A percentile compares a stretch with the other conserved stretches of the same genome.
These are phyloP conservation scores for Calidris pugnax DNA, from an alignment of 2,113 vertebrate species.

Conservation along the genomic window DNA sequence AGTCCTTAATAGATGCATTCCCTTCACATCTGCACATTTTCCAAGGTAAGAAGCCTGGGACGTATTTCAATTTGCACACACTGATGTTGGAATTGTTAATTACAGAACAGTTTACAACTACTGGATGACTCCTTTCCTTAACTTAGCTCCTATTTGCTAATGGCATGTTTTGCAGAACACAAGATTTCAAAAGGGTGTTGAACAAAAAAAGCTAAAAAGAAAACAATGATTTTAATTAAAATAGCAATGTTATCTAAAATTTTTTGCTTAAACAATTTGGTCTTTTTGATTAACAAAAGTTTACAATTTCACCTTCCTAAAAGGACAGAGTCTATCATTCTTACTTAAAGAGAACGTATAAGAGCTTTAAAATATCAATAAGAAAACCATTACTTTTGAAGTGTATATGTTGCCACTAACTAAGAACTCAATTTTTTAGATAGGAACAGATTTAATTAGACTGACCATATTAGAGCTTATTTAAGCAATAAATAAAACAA, in stretches of 20 bases:
- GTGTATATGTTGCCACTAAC: neutral
- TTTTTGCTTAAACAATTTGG: neutral
- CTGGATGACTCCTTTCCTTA: neutral
- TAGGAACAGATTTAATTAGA: neutral
- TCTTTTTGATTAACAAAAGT: neutral
- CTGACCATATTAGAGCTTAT: neutral
- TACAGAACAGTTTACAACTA: neutral
- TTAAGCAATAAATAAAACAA: neutral
- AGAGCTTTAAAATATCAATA: neutral
- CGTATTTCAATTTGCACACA: neutral
- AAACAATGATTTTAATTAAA: neutral
- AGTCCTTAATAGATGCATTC: neutral
- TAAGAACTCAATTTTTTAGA: neutral
- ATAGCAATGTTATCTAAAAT: neutral
- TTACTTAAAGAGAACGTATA: neutral
- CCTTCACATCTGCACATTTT: neutral
- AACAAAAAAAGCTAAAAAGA: neutral
- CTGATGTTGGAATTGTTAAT: neutral
- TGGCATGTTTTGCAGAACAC: neutral
- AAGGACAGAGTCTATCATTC: accelerated
- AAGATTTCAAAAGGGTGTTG: neutral
- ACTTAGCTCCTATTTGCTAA: neutral
- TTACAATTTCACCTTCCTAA: neutral
- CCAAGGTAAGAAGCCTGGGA: neutral
- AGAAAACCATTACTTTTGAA: neutral